These are phyloP conservation scores for Caenorhabditis elegans DNA, from an alignment of 1,140 invertebrate genomes.

Conservation along the genomic window DNA sequence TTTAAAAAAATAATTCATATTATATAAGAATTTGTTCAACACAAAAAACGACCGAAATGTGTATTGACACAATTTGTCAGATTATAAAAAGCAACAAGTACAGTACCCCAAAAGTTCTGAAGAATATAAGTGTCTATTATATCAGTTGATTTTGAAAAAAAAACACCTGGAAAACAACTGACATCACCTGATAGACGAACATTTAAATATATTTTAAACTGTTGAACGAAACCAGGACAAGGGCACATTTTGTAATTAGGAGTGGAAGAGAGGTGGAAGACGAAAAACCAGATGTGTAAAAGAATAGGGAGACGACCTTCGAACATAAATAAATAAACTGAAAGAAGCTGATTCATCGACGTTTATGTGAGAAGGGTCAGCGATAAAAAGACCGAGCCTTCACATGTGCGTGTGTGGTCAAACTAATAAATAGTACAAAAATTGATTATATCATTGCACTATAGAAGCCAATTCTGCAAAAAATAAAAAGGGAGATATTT, in stretches of 20 bases:
- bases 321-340: constrained; percentile 22
- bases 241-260: constrained; percentile 27
- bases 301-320: background rate
- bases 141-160: no score
- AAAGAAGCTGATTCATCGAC: background rate
- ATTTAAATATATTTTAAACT: background rate
- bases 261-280: background rate
- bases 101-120: no score
- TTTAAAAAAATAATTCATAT: no score
- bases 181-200: background rate
- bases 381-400: background rate
- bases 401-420: background rate
- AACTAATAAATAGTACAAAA: background rate
- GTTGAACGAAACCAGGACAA: background rate
- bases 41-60: no score
- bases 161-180: no score
- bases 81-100: no score
- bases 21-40: no score
- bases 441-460: background rate
- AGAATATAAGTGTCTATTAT: no score
- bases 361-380: background rate
- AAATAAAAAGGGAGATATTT: background rate
- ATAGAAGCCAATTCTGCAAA: no score
- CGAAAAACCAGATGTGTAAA: background rate
- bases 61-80: no score